phyloP scores from a whole-genome alignment of 2,888 invertebrate genomes.

The Onchidella celtica region DNA sequence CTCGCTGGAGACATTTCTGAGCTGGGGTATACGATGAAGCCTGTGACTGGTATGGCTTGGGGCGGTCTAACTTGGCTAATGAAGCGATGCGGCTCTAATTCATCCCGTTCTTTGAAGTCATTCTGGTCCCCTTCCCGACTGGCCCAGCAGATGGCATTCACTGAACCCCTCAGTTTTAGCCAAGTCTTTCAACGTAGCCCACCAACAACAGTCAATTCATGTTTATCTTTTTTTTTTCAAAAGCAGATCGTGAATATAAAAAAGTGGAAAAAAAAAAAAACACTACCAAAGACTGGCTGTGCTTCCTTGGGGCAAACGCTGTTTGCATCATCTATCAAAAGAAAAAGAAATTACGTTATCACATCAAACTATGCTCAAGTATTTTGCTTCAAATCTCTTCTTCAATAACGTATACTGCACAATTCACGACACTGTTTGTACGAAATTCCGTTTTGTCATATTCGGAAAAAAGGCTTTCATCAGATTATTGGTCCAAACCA shows the following conservation, averaged over 20 bases:
- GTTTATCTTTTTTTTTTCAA: too few species aligned
- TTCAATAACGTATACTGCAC: too few species aligned
- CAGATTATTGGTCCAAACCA: slow-evolving; percentile 20
- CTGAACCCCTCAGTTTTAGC: not conserved
- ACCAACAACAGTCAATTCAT: not conserved
- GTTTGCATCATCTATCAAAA: not conserved
- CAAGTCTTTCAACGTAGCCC: not conserved
- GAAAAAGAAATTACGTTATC: not conserved
- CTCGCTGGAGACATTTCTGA: too few species aligned
- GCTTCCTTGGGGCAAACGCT: not conserved
- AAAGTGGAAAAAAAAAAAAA: too few species aligned
- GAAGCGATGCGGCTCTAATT: slow-evolving; percentile 21
- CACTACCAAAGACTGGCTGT: not conserved
- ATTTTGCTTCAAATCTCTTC: too few species aligned
- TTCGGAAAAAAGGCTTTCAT: slow-evolving; percentile 34
- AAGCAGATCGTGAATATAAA: not conserved
- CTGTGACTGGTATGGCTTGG: not conserved
- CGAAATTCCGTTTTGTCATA: too few species aligned
- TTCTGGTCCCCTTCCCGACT: not conserved
- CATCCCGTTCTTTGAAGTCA: slow-evolving; percentile 19
- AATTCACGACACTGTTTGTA: too few species aligned
- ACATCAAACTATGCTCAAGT: not conserved
- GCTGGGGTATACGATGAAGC: too few species aligned
- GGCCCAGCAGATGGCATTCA: slow-evolving; percentile 26
- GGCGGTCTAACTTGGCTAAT: slow-evolving; percentile 27